phyloP scores from a whole-genome alignment of 2,113 vertebrate genomes.

The Craseonycteris thonglongyai region DNA sequence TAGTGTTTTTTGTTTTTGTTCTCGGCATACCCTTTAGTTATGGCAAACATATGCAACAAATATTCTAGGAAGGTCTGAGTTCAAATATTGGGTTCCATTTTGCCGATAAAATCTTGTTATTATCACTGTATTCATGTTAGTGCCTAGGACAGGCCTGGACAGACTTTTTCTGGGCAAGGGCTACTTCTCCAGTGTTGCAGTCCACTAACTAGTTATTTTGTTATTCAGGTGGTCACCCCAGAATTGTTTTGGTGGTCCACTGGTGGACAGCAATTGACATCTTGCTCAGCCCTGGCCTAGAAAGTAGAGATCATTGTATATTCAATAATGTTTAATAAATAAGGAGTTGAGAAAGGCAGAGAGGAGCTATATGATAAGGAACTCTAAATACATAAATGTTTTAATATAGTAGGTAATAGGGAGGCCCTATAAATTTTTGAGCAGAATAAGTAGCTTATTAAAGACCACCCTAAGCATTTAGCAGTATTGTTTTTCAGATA shows the following conservation, averaged over 20 bases:
- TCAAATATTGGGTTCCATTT: background rate
- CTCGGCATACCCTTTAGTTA: background rate
- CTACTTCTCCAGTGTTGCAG: no score
- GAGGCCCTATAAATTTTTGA: background rate
- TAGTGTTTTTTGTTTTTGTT: background rate
- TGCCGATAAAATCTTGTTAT: background rate
- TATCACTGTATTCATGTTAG: background rate
- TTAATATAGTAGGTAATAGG: background rate
- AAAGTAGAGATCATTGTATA: background rate
- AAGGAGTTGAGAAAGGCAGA: background rate
- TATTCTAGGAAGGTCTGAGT: background rate
- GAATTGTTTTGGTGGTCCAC: no score
- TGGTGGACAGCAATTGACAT: no score
- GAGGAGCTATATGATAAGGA: background rate
- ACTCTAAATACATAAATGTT: background rate
- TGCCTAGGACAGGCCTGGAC: no score
- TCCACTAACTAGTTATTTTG: no score
- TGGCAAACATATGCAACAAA: background rate
- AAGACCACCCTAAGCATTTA: background rate
- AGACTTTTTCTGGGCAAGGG: no score
- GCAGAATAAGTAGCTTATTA: background rate
- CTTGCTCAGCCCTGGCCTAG: no score
- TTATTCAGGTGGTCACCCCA: no score
- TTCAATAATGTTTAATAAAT: slow-evolving; percentile 3
- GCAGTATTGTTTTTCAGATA: background rate